Evolutionary conservation across 2,113 vertebrate species (phyloP).

Genomic region (Athene noctua): DNA sequence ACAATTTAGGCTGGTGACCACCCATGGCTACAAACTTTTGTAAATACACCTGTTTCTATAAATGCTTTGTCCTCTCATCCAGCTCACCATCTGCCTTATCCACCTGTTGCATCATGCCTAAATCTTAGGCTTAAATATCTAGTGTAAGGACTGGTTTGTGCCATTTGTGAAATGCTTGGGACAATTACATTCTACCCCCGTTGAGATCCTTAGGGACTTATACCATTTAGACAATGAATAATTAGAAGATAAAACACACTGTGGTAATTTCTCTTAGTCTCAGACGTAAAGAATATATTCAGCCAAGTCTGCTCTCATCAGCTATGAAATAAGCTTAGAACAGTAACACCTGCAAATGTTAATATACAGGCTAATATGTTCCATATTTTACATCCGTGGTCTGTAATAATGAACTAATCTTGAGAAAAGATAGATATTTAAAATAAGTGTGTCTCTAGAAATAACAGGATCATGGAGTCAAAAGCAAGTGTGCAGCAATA

Average conservation of each 20-base stretch:
- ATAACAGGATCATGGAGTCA: neutral
- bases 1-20: neutral
- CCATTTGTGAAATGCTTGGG: neutral
- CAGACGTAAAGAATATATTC: neutral
- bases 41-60: neutral
- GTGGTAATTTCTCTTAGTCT: neutral
- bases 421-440: neutral
- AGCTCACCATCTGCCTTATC: neutral
- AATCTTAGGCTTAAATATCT: neutral
- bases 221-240: neutral
- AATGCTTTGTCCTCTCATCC: neutral
- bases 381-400: neutral
- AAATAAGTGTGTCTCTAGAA: neutral
- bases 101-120: neutral
- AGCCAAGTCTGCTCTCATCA: neutral
- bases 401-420: neutral
- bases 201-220: neutral
- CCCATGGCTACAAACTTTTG: neutral
- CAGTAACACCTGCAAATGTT: neutral
- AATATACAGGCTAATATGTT: neutral
- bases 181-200: neutral
- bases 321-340: neutral
- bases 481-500: neutral
- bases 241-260: neutral
- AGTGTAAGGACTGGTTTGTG: neutral